phyloP scores from a whole-genome alignment of 2,888 invertebrate species.

The Luffia ferchaultella region DNA sequence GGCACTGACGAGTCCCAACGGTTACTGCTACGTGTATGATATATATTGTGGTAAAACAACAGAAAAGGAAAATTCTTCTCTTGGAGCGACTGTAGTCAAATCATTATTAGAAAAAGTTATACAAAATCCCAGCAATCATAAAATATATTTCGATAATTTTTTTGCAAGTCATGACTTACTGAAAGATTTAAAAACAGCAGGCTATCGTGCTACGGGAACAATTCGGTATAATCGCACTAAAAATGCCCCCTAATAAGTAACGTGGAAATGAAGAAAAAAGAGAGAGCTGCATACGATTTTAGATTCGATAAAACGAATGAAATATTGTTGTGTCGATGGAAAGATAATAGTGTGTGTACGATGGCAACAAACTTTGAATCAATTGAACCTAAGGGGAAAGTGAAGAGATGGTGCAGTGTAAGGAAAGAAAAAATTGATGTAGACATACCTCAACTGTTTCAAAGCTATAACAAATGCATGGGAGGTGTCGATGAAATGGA shows the following conservation, averaged over 20 bases:
- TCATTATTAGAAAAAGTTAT: not conserved
- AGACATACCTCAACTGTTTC: not conserved
- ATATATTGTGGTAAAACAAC: not conserved
- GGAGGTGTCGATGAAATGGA: not conserved
- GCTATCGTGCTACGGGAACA: constrained; percentile 10
- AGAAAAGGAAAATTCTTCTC: too few relatives aligned
- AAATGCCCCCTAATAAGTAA: constrained; percentile 8
- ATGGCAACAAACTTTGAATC: constrained; percentile 7
- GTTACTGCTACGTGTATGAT: not conserved
- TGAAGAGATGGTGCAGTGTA: not conserved
- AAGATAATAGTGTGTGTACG: constrained; percentile 10
- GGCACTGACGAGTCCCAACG: not conserved
- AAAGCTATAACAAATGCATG: not conserved
- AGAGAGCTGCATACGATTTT: constrained; percentile 5
- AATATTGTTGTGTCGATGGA: constrained; percentile 10
- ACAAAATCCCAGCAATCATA: not conserved
- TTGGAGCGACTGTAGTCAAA: not conserved
- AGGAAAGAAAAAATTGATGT: not conserved
- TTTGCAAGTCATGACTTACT: constrained; percentile 6
- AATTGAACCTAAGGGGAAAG: too few relatives aligned
- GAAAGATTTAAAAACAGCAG: constrained; percentile 1
- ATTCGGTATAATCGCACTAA: constrained; percentile 9
- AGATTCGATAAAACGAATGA: constrained; percentile 7
- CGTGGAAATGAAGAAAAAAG: constrained; percentile 6
- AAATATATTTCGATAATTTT: constrained; percentile 9